Percentiles rank a stretch among this genome's conserved stretches.
phyloP scores from a whole-genome alignment of 37 sponge, comb jelly and placozoan species.

The Eunapius fragilis region DNA sequence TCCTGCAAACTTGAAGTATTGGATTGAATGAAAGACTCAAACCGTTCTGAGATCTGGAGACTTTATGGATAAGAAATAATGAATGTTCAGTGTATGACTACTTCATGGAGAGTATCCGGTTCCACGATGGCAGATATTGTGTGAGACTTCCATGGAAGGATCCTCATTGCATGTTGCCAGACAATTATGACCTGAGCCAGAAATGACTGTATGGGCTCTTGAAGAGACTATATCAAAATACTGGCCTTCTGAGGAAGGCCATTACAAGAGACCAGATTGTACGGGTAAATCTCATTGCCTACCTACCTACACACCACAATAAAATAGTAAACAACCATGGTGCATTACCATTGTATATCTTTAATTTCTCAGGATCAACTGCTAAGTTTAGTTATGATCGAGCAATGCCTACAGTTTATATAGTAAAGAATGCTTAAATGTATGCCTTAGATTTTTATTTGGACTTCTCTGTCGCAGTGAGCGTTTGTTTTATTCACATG shows the following conservation, averaged over 20 bases:
- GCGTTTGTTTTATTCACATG: too few species aligned
- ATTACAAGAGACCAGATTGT: constrained; percentile 27
- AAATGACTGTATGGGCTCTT: constrained; percentile 19
- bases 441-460: too few species aligned
- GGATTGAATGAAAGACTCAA: constrained; percentile 12
- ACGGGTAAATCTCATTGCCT: too few species aligned
- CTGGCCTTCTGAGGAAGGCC: constrained; percentile 9
- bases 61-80: constrained; percentile 7
- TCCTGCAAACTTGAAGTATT: constrained; percentile 3
- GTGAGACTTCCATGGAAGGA: constrained; percentile 40
- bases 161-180: constrained; percentile 13
- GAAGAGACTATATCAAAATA: constrained; percentile 9
- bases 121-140: constrained; percentile 28
- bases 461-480: too few species aligned
- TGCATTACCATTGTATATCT: too few species aligned
- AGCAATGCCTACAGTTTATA: too few species aligned
- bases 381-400: too few species aligned
- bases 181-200: constrained; percentile 9
- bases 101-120: constrained; percentile 13
- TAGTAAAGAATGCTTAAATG: too few species aligned
- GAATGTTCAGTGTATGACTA: constrained; percentile 16
- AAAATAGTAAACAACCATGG: too few species aligned
- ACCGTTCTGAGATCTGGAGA: constrained; percentile 26
- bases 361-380: too few species aligned
- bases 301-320: too few species aligned